A percentile compares a stretch with the other conserved stretches of the same genome.
Evolutionary conservation across 1,140 invertebrate species (phyloP).

Genomic region (Rhopalosiphum maidis): DNA sequence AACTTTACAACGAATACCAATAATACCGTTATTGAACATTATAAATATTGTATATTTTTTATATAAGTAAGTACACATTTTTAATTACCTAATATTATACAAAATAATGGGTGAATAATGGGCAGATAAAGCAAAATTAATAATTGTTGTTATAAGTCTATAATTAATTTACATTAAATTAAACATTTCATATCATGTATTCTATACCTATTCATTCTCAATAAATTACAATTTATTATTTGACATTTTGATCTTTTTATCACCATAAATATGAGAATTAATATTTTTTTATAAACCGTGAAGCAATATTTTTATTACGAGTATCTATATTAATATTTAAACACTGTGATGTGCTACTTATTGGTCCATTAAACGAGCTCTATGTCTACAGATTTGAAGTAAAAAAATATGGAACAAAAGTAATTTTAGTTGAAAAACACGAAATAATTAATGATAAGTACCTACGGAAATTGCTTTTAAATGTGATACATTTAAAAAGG

Average conservation of each 20-base stretch:
- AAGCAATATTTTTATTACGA: background rate
- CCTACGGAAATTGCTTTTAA: background rate
- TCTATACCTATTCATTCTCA: background rate
- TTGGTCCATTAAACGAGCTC: background rate
- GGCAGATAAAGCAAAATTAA: background rate
- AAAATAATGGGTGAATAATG: background rate
- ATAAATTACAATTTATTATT: background rate
- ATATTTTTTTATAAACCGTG: background rate
- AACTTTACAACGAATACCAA: background rate
- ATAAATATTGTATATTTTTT: background rate
- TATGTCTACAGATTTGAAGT: background rate
- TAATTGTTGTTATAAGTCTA: background rate
- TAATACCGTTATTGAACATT: background rate
- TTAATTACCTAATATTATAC: background rate
- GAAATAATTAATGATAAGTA: background rate
- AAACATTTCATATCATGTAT: background rate
- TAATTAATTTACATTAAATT: background rate
- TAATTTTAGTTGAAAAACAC: background rate
- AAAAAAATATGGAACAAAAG: background rate
- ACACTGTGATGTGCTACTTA: background rate
- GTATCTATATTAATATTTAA: background rate
- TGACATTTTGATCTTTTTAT: background rate
- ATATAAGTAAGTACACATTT: background rate
- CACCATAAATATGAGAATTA: background rate
- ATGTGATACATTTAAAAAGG: background rate